Evolutionary conservation across 2,888 invertebrate species (phyloP).

Genomic region (Stenchaetothrips biformis): DNA sequence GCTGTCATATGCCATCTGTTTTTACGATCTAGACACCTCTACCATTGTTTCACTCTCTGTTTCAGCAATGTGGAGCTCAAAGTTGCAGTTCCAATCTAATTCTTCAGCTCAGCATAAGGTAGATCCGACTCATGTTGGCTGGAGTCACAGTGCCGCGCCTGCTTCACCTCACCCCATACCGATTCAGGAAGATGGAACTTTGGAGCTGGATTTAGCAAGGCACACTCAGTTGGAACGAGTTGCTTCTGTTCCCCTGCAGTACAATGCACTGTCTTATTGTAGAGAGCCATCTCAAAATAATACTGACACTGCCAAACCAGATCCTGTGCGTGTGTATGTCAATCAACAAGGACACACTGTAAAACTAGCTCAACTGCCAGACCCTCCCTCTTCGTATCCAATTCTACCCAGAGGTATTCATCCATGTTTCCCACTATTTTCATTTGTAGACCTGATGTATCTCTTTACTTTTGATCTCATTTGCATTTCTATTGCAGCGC

Average conservation of each 20-base stretch:
- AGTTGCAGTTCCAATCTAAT: neutral
- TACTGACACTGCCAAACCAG: neutral
- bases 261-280: neutral
- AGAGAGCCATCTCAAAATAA: neutral
- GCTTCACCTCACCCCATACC: neutral
- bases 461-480: too few relatives aligned
- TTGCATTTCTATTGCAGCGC: too few relatives aligned
- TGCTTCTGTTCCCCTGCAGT: neutral
- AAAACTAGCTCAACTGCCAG: neutral
- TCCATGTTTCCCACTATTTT: neutral
- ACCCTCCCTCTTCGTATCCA: neutral
- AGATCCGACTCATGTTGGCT: neutral
- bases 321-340: neutral
- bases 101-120: neutral
- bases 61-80: conserved; percentile 15
- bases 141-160: neutral
- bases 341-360: conserved; percentile 3
- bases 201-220: neutral
- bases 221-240: neutral
- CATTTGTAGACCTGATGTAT: neutral
- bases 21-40: neutral
- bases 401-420: neutral
- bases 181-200: neutral
- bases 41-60: neutral
- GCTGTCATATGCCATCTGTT: too few relatives aligned